Base-by-base conservation (phyloP, 2,113 vertebrate species). In the Apaloderma vittatum region DNA sequence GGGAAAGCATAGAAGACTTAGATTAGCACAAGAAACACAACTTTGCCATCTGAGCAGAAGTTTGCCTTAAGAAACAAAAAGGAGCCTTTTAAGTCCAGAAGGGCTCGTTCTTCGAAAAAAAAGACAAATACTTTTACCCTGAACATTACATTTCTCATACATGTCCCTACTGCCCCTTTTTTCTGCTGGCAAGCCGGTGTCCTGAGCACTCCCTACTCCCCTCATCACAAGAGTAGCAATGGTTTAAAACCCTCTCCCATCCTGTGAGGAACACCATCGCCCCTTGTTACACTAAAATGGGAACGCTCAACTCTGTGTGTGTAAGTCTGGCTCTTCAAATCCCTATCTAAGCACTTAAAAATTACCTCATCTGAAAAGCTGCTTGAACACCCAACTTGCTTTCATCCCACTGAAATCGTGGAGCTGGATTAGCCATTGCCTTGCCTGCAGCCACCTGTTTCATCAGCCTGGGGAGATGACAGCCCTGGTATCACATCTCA, bases 321-420 rank as follows among this genome's bases (percentile, higher is more conserved):
- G 2, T 45, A 81, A 51, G 8, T 71, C 21, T 63, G 70, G 23
- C 45, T 92, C 68, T 78, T 71, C 57, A 80, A 84, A 79, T 55
- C 65, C 65, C 20, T 72, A 7, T 46, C 5, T 81, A 36, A 90
- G 67, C 79, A 88, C 79, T 84, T 52, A 8, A 52, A 93, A 92
- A 62, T 43, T 8, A 55, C 59, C 82, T 76, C n/a, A 80, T 95
- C 94, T 93, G 57, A 94, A 63, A 88, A 75, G 46, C 54, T 73
- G 30, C 61, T 36, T 78, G 34, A 87, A 89, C 26, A 87, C 8
- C 27, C 61, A 67, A 14, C 72, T 77, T 62, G 29, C 32, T 86
- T 73, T 84, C 52, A 65, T 77, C 67, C 70, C 37, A 55, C 15
- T 68, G 30, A 62, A 92, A n/a, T 5, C 43, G 30, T 3, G 3